A percentile compares a stretch with the other conserved stretches of the same genome.
phyloP scores from a whole-genome alignment of 2,797 vertebrate genomes.

The Enteromius fasciolatus region DNA sequence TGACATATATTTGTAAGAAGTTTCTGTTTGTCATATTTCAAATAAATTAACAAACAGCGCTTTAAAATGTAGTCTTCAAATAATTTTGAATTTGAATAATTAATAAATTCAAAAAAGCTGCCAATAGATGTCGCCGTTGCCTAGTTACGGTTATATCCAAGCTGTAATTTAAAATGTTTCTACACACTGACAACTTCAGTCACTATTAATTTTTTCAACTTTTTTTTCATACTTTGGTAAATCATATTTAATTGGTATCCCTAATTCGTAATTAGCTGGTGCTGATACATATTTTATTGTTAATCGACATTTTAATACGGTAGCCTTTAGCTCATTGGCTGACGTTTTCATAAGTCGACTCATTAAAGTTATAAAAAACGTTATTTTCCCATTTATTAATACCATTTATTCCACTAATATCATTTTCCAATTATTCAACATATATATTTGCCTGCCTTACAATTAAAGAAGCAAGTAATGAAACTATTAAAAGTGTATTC shows the following conservation, averaged over 20 bases:
- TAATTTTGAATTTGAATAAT: not conserved
- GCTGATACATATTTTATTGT: not conserved
- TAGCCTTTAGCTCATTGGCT: not conserved
- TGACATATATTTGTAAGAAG: not conserved
- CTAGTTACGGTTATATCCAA: not conserved
- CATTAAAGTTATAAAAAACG: not conserved
- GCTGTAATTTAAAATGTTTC: not conserved
- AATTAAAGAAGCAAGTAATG: not conserved
- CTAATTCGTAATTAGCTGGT: not conserved
- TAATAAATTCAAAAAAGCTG: not conserved
- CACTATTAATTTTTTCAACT: not conserved
- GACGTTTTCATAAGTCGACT: not conserved
- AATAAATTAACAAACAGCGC: not conserved
- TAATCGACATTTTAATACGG: not conserved
- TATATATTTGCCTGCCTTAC: not conserved
- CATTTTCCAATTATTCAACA: not conserved
- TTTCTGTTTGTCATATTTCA: not conserved
- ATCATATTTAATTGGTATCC: not conserved
- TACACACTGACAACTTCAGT: not conserved
- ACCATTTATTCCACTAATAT: not conserved
- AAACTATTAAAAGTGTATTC: not conserved
- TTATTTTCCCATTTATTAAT: not conserved
- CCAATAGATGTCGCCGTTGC: slow-evolving; percentile 54
- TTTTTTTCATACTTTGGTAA: not conserved
- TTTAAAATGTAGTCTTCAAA: not conserved